Evolutionary conservation across 2,113 vertebrate genomes (phyloP), one percentile per base, ranked within the genome.

Genomic region (Ammospiza caudacuta): DNA sequence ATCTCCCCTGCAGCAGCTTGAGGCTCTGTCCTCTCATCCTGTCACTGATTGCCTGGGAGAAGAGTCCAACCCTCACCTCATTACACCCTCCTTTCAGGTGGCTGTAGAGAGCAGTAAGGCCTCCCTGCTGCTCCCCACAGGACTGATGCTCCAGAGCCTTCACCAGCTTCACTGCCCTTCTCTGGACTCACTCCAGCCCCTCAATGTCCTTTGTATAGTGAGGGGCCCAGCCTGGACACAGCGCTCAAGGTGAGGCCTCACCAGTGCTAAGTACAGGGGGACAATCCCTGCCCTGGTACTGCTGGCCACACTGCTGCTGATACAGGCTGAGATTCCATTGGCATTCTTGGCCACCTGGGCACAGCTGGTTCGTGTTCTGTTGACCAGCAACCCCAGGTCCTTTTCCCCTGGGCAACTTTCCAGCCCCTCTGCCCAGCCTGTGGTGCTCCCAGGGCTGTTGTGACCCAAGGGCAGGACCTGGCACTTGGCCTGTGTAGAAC

Each of bases 101-200:
- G 24, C 1, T 44, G 5, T 3, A 39, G 23, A 67, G 19, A 54
- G 44, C 7, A 16, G 0, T n/a, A 59, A 52, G 28, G 28, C 2
- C 17, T 20, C 9, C 23, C 28, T 2, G 2, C 18, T 1, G 2
- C 31, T 58, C 0, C 31, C 64, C 21, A 57, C 2, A 57, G 14
- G 58, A 57, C 14, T 11, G 18, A 14, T 51, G 37, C 44, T 58
- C 51, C 76, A 58, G 43, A 31, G 8, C 21, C 31, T 64, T 58
- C 31, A 51, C 31, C 51, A 73, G 43, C 51, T 37, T 1, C 10
- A 7, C 0, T 81, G 18, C 4, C 39, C 33, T 66, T 58, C 63
- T 33, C 22, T 52, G 52, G 59, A 12, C 59, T 1, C 1, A 0
- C 4, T 37, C 37, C 6, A 5, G 29, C 35, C 2, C 43, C 18